Percentiles rank a stretch among this genome's conserved stretches.
Conservation (phyloP, 2,113 vertebrate species). For the Coracopsis vasa region DNA sequence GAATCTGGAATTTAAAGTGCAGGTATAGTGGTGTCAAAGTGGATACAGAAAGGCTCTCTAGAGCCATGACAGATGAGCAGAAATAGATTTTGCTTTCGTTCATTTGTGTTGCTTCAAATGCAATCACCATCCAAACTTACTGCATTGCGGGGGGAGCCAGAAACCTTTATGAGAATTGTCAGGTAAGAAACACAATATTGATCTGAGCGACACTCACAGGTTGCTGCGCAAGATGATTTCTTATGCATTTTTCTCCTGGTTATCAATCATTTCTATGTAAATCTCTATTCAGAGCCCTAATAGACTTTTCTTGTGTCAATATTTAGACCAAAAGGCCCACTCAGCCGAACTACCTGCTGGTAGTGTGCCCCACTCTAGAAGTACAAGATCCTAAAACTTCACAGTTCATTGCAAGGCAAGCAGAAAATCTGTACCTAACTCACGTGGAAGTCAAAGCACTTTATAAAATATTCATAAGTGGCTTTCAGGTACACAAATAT, state of each 20-base stretch:
- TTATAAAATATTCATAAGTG: background rate
- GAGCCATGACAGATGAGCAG: background rate
- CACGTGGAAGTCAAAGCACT: background rate
- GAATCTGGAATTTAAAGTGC: background rate
- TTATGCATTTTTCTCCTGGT: background rate
- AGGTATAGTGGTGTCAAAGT: background rate
- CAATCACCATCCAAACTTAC: background rate
- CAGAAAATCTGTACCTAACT: background rate
- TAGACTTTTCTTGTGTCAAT: background rate
- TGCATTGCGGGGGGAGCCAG: background rate
- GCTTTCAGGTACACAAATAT: background rate
- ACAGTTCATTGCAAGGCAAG: background rate
- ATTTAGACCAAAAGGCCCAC: background rate
- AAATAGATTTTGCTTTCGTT: background rate
- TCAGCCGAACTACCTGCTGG: no score
- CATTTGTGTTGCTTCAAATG: background rate
- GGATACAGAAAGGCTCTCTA: background rate
- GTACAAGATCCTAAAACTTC: background rate
- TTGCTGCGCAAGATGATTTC: background rate
- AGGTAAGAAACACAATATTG: conserved; percentile 1
- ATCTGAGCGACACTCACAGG: background rate
- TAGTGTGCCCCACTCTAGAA: background rate
- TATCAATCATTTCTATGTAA: background rate
- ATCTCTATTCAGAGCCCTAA: background rate
- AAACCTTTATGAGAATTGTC: background rate